Evolutionary conservation across 2,888 invertebrate genomes (phyloP).

Genomic region (Baccha elongata): DNA sequence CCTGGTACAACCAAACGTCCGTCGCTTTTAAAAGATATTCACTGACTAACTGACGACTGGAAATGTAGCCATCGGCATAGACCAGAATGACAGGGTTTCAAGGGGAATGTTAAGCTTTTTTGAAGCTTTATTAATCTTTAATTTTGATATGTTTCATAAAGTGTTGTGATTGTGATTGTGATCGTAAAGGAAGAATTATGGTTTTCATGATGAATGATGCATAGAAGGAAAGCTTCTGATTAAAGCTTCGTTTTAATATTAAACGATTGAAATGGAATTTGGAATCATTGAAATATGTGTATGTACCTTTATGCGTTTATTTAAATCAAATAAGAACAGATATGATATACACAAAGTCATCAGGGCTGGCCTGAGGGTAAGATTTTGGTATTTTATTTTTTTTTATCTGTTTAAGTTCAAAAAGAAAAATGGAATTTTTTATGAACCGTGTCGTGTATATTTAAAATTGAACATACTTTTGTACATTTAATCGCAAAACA

Average conservation of each 20-base stretch:
- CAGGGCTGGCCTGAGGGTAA: too few relatives aligned
- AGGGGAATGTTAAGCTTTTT: background rate
- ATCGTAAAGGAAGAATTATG: background rate
- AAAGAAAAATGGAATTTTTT: too few relatives aligned
- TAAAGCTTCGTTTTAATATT: background rate
- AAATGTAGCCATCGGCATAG: slow-evolving; percentile 21
- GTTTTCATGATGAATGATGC: background rate
- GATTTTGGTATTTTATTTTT: too few relatives aligned
- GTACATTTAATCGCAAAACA: too few relatives aligned
- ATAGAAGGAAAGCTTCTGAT: background rate
- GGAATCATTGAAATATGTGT: too few relatives aligned
- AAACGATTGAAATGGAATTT: too few relatives aligned
- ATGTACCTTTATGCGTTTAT: too few relatives aligned
- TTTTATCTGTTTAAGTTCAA: too few relatives aligned
- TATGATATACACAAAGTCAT: too few relatives aligned
- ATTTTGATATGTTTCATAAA: background rate
- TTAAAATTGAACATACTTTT: too few relatives aligned
- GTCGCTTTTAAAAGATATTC: slow-evolving; percentile 11
- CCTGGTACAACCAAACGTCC: slow-evolving; percentile 8
- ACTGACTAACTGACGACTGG: slow-evolving; percentile 30
- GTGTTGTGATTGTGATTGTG: background rate
- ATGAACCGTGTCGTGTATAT: too few relatives aligned
- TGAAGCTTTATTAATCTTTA: background rate
- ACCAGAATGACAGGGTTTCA: background rate
- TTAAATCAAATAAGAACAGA: too few relatives aligned